Base-by-base conservation (phyloP, 2,113 vertebrate species). In the Pao palembangensis region DNA sequence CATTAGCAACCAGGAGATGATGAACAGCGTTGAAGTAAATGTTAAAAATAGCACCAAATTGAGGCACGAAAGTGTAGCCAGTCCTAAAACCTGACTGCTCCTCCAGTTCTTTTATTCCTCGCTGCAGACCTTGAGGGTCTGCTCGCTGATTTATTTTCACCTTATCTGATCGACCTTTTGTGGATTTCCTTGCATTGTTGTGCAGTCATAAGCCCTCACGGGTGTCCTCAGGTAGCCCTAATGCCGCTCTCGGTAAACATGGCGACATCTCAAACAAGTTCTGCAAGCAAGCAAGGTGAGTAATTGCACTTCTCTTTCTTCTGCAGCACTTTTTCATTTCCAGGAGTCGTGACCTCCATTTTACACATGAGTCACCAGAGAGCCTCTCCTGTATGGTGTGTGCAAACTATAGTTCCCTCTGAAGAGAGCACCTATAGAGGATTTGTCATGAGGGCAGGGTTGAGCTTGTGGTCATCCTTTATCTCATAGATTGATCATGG, bases 171-270 rank as follows among this genome's bases (percentile, higher is more conserved):
- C 54, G 78, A 67, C 80, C 76, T 80, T 82, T 83, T 62, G 5
- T 80, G 68, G 71, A 65, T 84, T 88, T 86, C 87, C 84, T 76
- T 81, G 78, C 70, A 85, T 87, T 85, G 82, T 85, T 80, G 52
- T 4, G 4, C 59, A 18, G 64, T 85, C 65, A 81, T 71, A 41
- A 71, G 55, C 61, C 53, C 42, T 61, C 79, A 75, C 55, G 53
- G 48, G 73, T 80, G 81, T 86, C 71, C 71, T 74, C 64, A 14
- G 28, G 71, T 69, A 76, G 53, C 84, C 80, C 65, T 73, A 46
- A 51, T 23, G 43, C 65, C 50, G 21, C 49, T 2, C 20, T 65
- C 67, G 65, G 61, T 67, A 80, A 83, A 80, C 63, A 73, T 5
- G 23, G 54, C 69, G 64, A 63, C 58, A 74, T 63, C 67, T 55